Evolutionary conservation across 2,113 vertebrate genomes (phyloP), one percentile per base, ranked within the genome.

Genomic region (Nerophis ophidion): DNA sequence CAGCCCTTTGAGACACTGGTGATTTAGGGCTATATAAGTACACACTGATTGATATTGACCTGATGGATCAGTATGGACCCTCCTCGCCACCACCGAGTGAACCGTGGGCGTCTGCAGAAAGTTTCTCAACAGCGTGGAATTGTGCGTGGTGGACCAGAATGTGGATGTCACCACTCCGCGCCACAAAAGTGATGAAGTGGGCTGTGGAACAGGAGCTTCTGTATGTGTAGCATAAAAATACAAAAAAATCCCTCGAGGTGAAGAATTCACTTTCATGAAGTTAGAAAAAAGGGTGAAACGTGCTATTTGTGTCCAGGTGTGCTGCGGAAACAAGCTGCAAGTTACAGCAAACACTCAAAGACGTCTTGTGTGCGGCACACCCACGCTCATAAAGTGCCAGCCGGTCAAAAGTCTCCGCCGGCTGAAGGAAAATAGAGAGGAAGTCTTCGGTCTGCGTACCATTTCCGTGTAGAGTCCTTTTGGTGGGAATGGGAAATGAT

Each of bases 241-340:
- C 1, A 26, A 26, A 71, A 55, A 68, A 81, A 62, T 60, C 71
- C 52, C 48, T 55, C 58, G 79, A 72, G 55, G 61, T 72, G 60
- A 82, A 79, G 76, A 50, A 62, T 63, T 50, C 57, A 35, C 75
- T 80, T 71, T 82, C 86, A 89, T 87, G 87, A 87, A 81, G 77
- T 66, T 75, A 19, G 2, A 26, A 26, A 68, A 72, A 76, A 72
- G 73, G 72, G 81, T 63, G 65, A 81, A 82, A 77, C 49, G 64
- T 44, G 64, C 75, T 88, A 87, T 88, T 89, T 88, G 66, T 83
- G 68, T 73, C 75, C 73, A 59, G 36, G 66, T 63, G 83, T 55
- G 63, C 80, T 77, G 79, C 65, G 77, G 84, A 89, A 86, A 88
- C 86, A 88, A 88, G 84, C 86, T 83, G 58, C 81, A 81, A 84